phyloP scores from a whole-genome alignment of 2,113 vertebrate species.

The Podarcis cretensis region DNA sequence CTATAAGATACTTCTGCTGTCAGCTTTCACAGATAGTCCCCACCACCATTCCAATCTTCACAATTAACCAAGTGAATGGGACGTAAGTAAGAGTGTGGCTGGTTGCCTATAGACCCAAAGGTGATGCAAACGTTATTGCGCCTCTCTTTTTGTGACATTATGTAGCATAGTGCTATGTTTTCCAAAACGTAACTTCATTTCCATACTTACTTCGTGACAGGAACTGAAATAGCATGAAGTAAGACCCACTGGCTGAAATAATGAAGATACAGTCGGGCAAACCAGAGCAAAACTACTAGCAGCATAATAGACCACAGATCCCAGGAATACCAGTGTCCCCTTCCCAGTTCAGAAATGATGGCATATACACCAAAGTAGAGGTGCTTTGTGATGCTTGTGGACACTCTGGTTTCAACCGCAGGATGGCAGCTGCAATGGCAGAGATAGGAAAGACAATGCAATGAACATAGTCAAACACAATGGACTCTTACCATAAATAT shows the following conservation, averaged over 20 bases:
- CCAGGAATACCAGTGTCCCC: conserved; percentile 71
- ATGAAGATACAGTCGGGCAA: conserved; percentile 91
- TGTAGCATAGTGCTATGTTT: background rate
- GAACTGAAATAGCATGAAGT: conserved; percentile 86
- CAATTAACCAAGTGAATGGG: background rate
- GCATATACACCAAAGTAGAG: conserved; percentile 70
- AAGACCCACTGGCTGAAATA: conserved; percentile 94
- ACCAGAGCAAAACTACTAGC: conserved; percentile 87
- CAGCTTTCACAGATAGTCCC: background rate
- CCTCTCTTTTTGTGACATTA: background rate
- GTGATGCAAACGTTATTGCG: background rate
- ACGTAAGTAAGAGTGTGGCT: background rate
- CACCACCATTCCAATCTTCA: background rate
- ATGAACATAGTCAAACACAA: background rate
- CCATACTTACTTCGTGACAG: conserved; percentile 89
- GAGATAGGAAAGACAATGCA: background rate
- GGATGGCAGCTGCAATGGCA: conserved; percentile 56
- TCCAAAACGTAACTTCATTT: background rate
- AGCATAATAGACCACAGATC: conserved; percentile 81
- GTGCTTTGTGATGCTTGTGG: conserved; percentile 50
- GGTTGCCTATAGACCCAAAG: background rate
- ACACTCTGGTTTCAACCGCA: background rate
- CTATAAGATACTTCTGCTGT: background rate
- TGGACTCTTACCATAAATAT: background rate
- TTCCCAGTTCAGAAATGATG: conserved; percentile 80